Base-by-base conservation (phyloP, 2,113 vertebrate species). In the Pseudorhombus dupliciocellatus region DNA sequence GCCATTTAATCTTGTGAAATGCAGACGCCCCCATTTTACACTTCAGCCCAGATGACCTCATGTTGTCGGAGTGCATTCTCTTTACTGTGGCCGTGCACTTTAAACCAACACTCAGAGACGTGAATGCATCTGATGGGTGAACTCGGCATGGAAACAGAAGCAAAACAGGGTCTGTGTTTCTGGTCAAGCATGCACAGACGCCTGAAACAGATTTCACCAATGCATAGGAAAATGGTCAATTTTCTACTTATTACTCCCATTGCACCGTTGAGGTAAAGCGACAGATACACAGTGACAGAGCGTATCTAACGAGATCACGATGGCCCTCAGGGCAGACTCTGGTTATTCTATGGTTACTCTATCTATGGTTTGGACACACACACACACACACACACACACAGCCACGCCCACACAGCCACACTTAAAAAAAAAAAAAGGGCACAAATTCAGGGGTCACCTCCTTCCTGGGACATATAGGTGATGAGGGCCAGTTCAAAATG, bases 111-210 rank as follows among this genome's bases (percentile, higher is more conserved):
- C 42, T 46, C 52, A 16, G 21, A 3, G 34, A 37, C 9, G 11
- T 37, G 34, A 37, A 37, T 37, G 34, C 34, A 74, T 83, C 30
- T 37, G 74, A 78, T 78, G 66, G 66, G 70, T 61, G 21, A 37
- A 37, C 34, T 12, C 9, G 11, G 34, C 31, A 25, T 11, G 15
- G 55, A 58, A 59, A 71, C n/a, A 60, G 25, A 76, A 16, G 37
- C 26, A 37, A 37, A 37, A 37, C 34, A 37, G 34, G 58, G 22
- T 48, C 24, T 57, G 26, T 30, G 24, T 50, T 40, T 66, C 20
- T 63, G 62, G 34, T 75, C 57, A 53, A 57, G 72, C 62, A 48
- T 67, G 20, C 31, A 28, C 18, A 44, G 34, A 53, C 57, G 22
- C 31, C 24, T 7, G 4, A 48, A 65, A 14, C 34, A 54, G 18